Evolutionary conservation across 1,140 invertebrate species (phyloP).

Genomic region (Chlorops oryzae): DNA sequence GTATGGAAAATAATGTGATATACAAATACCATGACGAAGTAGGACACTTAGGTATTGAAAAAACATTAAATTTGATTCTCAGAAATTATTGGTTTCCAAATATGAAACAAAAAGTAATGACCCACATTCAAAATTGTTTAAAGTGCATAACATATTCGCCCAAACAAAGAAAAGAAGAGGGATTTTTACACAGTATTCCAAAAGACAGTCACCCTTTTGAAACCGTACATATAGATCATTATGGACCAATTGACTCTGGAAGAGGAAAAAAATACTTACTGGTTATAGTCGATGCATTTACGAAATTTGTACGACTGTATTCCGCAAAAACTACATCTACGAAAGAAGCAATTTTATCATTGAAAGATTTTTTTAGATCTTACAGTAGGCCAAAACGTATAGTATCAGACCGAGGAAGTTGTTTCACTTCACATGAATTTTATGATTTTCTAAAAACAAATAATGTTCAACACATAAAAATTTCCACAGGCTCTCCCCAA

Average conservation of each 20-base stretch:
- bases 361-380: conserved; percentile 17
- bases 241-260: conserved; percentile 32
- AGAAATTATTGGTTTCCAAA: conserved; percentile 32
- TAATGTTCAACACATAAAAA: too few species aligned
- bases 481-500: too few species aligned
- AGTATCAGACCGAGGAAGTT: too few species aligned
- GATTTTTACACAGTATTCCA: conserved; percentile 25
- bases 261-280: conserved; percentile 48
- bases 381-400: conserved; percentile 21
- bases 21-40: conserved; percentile 26
- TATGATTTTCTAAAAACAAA: too few species aligned
- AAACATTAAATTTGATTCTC: conserved; percentile 19
- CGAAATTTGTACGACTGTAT: conserved; percentile 16
- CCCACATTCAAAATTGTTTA: conserved; percentile 23
- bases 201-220: conserved; percentile 27
- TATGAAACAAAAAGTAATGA: conserved; percentile 25
- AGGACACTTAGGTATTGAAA: conserved; percentile 31
- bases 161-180: conserved; percentile 25
- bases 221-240: conserved; percentile 31
- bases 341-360: too few species aligned
- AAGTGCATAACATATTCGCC: conserved; percentile 29
- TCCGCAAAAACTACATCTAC: conserved; percentile 17
- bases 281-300: conserved; percentile 43
- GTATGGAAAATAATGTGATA: conserved; percentile 23
- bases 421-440: too few species aligned